Percentiles rank a stretch among this genome's conserved stretches.
These are phyloP conservation scores for Propsilocerus akamusi DNA, from an alignment of 1,140 invertebrate species.

Conservation along the genomic window DNA sequence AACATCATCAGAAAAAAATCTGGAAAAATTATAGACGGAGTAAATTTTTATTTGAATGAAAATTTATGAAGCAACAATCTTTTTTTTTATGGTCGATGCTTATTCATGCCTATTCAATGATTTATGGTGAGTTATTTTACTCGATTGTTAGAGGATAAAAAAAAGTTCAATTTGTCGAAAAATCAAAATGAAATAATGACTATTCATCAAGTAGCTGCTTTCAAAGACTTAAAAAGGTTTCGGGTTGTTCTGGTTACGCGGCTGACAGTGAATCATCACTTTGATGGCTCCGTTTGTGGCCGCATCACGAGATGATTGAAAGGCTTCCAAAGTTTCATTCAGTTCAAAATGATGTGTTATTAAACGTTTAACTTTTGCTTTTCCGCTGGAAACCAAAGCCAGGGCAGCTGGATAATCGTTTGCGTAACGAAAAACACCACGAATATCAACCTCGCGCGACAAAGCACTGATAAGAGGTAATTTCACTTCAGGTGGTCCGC, in stretches of 20 bases:
- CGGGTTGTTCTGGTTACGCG: conserved; percentile 16
- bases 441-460: conserved; percentile 72
- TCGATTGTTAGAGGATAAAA: too few species aligned
- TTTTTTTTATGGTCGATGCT: too few species aligned
- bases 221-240: background rate
- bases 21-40: too few species aligned
- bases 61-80: too few species aligned
- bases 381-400: conserved; percentile 62
- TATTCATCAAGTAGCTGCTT: too few species aligned
- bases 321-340: conserved; percentile 70
- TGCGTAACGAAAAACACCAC: conserved; percentile 77
- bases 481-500: conserved; percentile 57
- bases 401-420: conserved; percentile 81
- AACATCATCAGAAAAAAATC: too few species aligned
- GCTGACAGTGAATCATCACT: conserved; percentile 76
- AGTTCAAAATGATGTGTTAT: conserved; percentile 81
- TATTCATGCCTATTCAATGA: too few species aligned
- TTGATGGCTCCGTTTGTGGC: conserved; percentile 59
- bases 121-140: too few species aligned
- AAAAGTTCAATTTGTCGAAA: too few species aligned
- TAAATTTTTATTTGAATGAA: too few species aligned
- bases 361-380: conserved; percentile 69
- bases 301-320: conserved; percentile 60
- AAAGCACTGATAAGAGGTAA: conserved; percentile 66
- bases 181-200: too few species aligned